Percentiles rank a stretch among this genome's conserved stretches.
Conservation (phyloP, 2,797 vertebrate genomes). For the Pseudocheirus occidentalis region DNA sequence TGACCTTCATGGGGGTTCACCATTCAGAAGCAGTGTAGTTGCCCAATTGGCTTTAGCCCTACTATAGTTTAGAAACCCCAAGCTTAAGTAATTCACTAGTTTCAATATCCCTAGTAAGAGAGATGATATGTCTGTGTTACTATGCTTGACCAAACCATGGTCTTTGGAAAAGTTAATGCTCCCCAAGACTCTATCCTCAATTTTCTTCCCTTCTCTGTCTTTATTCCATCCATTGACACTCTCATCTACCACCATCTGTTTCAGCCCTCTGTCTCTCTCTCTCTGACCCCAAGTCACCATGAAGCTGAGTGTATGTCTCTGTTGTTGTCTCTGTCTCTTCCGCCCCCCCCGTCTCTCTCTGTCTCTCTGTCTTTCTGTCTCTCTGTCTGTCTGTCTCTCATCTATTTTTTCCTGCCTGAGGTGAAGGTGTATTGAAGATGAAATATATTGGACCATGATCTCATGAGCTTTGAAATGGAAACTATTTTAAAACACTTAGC, state of each 20-base stretch:
- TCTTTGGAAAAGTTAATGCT: neutral
- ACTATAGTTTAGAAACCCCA: neutral
- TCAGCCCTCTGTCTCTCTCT: neutral
- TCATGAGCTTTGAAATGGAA: neutral
- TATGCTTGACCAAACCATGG: neutral
- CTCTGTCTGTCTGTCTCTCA: neutral
- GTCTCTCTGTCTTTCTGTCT: no score
- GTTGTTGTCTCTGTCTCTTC: no score
- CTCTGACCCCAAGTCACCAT: neutral
- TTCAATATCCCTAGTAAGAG: neutral
- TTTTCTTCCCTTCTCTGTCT: neutral
- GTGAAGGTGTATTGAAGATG: neutral
- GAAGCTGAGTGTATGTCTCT: neutral
- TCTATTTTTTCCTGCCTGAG: neutral
- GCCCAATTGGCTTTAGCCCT: neutral
- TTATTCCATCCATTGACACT: neutral
- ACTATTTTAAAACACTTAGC: neutral
- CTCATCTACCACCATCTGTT: neutral
- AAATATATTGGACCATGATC: neutral
- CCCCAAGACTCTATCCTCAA: neutral
- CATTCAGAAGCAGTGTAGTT: neutral
- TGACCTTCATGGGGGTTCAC: neutral
- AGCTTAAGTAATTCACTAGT: neutral
- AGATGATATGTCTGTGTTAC: neutral
- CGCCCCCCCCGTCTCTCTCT: no score